phyloP scores from a whole-genome alignment of 2,113 vertebrate genomes.

The Opisthocomus hoazin region DNA sequence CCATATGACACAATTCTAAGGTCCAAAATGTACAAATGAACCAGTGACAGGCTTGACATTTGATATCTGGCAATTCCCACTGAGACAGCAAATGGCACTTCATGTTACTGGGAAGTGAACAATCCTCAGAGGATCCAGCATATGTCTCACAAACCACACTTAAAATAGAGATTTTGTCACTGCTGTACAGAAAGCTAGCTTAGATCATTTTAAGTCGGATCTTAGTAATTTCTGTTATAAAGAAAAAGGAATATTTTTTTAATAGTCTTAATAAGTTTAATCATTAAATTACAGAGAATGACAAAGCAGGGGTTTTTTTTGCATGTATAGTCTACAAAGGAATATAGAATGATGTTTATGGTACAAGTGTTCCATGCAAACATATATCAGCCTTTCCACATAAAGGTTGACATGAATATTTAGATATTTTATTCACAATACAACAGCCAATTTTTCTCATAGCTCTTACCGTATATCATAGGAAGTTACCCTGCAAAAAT shows the following conservation, averaged over 20 bases:
- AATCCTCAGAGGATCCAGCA: slow-evolving; percentile 19
- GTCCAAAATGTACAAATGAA: slow-evolving; percentile 38
- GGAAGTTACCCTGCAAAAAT: not conserved
- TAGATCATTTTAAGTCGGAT: not conserved
- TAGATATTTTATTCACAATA: not conserved
- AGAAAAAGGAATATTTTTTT: not conserved
- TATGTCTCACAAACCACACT: not conserved
- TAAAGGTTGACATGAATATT: not conserved
- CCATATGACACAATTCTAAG: not conserved
- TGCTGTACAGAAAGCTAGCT: not conserved
- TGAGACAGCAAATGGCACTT: not conserved
- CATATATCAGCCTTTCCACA: not conserved
- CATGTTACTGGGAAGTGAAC: slow-evolving; percentile 29
- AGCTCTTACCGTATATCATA: not conserved
- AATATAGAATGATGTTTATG: not conserved
- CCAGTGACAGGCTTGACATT: slow-evolving; percentile 26
- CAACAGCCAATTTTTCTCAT: not conserved
- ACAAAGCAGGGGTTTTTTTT: not conserved
- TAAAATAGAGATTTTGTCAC: not conserved
- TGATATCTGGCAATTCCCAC: slow-evolving; percentile 37
- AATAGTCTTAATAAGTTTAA: not conserved
- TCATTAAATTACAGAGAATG: not conserved
- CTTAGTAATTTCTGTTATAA: not conserved
- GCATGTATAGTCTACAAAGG: not conserved
- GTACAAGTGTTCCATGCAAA: not conserved